phyloP scores from a whole-genome alignment of 1,140 invertebrate species.

The Dolichoris vasculosae region DNA sequence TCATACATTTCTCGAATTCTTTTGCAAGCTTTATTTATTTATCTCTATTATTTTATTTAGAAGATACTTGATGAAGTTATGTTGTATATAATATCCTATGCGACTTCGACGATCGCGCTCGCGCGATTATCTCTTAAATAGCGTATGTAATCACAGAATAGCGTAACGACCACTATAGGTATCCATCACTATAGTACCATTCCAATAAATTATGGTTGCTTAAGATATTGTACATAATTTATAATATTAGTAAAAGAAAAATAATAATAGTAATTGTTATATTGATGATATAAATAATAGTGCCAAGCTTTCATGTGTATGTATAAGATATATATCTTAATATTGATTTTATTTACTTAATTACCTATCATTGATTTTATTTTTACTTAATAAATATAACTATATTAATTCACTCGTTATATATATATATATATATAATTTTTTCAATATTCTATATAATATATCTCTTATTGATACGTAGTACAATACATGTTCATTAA shows the following conservation, averaged over 20 bases:
- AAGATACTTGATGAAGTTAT: slow-evolving; percentile 3
- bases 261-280: slow-evolving; percentile 11
- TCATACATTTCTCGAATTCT: neutral
- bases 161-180: slow-evolving; percentile 63
- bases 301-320: slow-evolving; percentile 28
- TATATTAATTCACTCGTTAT: slow-evolving; percentile 11
- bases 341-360: neutral
- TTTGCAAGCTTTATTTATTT: neutral
- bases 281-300: slow-evolving; percentile 19
- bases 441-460: slow-evolving; percentile 20
- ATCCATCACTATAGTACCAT: slow-evolving; percentile 52
- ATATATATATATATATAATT: slow-evolving; percentile 40
- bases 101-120: slow-evolving; percentile 44
- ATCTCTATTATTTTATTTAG: neutral
- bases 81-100: slow-evolving; percentile 28
- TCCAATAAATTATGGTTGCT: slow-evolving; percentile 29
- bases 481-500: neutral
- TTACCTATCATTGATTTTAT: neutral
- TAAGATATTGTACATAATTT: slow-evolving; percentile 6
- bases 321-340: slow-evolving; percentile 20
- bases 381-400: slow-evolving; percentile 19
- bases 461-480: slow-evolving; percentile 1
- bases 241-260: slow-evolving; percentile 32
- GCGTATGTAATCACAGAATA: slow-evolving; percentile 67
- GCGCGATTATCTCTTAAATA: slow-evolving; percentile 53